These are phyloP conservation scores for Atopsyche davidsoni DNA, from an alignment of 1,140 invertebrate genomes.

Conservation along the genomic window DNA sequence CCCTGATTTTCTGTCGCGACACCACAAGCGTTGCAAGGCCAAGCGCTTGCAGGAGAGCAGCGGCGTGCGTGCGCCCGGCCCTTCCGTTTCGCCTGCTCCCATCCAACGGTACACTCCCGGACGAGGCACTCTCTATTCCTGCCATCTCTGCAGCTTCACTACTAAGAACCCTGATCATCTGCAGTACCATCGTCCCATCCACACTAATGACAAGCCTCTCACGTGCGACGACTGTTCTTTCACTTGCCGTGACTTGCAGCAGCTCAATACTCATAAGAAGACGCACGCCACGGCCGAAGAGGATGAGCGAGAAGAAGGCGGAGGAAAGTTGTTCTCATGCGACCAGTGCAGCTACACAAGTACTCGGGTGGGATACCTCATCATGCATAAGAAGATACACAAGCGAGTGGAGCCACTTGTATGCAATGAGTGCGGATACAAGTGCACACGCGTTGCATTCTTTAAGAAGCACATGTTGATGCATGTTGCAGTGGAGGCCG, in stretches of 20 bases:
- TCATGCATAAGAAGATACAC: conserved; percentile 20
- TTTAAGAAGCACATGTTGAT: conserved; percentile 18
- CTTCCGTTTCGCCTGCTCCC: not conserved
- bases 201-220: conserved; percentile 16
- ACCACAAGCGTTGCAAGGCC: conserved; percentile 21
- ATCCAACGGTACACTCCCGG: not conserved
- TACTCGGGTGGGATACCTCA: conserved; percentile 12
- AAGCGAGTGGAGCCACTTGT: conserved; percentile 11
- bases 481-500: not conserved
- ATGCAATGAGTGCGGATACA: conserved; percentile 18
- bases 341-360: conserved; percentile 22
- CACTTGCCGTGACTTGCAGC: conserved; percentile 10
- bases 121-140: conserved; percentile 4
- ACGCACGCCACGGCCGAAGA: conserved; percentile 5
- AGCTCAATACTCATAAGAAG: conserved; percentile 15
- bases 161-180: conserved; percentile 23
- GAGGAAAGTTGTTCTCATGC: conserved; percentile 14
- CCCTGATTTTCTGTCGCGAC: conserved; percentile 15
- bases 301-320: not conserved
- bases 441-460: conserved; percentile 13
- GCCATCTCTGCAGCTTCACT: conserved; percentile 16
- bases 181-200: conserved; percentile 16
- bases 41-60: conserved; percentile 8
- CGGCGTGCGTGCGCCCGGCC: not conserved
- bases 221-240: conserved; percentile 18